Conservation (phyloP, 2,888 invertebrate genomes). For the Apamea monoglypha region DNA sequence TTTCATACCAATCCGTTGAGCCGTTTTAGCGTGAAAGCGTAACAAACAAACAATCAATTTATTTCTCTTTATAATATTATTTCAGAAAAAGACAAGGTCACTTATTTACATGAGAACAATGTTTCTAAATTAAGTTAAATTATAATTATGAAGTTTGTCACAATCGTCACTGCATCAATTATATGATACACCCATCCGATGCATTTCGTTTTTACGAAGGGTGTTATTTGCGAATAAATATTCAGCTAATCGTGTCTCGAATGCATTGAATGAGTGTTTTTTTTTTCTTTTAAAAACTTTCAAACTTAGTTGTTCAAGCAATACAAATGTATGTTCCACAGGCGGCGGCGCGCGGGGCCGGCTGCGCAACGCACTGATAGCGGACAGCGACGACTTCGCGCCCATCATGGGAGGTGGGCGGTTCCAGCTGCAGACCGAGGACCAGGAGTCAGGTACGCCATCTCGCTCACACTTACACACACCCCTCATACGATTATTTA, state of each 20-base stretch:
- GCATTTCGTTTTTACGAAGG: background rate
- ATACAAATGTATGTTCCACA: slow-evolving; percentile 33
- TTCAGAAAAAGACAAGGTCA: background rate
- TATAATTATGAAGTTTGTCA: background rate
- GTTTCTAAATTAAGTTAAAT: background rate
- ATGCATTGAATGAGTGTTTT: background rate
- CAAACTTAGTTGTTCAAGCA: background rate
- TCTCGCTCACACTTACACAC: background rate
- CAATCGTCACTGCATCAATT: background rate
- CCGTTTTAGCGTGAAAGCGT: too few relatives aligned
- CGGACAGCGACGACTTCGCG: slow-evolving; percentile 94
- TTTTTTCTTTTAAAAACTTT: background rate
- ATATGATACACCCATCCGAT: background rate
- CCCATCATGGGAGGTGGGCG: slow-evolving; percentile 93
- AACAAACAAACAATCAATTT: too few relatives aligned
- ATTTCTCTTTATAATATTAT: too few relatives aligned
- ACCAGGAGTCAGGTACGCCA: slow-evolving; percentile 91
- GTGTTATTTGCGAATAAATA: background rate
- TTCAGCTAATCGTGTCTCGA: background rate
- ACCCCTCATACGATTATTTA: background rate
- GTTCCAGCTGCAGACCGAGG: slow-evolving; percentile 93
- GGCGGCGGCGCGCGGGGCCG: slow-evolving; percentile 84
- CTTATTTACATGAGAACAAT: background rate
- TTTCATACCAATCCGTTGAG: too few relatives aligned
- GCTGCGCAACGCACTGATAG: slow-evolving; percentile 93